Base-by-base conservation (phyloP, 2,888 invertebrate genomes). In the Barypeithes pellucidus region DNA sequence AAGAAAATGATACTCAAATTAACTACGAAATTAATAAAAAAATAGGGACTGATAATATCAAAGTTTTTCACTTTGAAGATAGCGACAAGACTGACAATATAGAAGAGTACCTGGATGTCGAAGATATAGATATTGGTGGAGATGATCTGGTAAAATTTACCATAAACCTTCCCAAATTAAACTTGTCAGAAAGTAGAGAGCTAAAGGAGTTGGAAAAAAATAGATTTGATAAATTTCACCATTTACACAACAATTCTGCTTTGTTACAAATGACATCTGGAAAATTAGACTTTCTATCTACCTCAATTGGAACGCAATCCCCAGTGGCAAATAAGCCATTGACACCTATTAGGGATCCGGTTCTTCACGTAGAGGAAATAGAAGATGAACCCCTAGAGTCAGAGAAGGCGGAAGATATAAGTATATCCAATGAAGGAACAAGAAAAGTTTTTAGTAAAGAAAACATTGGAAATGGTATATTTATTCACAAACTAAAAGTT, bases 401-500 rank as follows among this genome's bases (percentile, higher is more conserved):
- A 14, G 79, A 82, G n/a, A 82, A 82, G 75, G 79, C 80, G 11
- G 82, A 80, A 43, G 80, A 80, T 67, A 71, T 80, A 7, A 68
- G 60, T 7, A 77, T 83, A 8, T 76, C 79, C 0, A 80, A 81
- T 54, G 81, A 84, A 16, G 81, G 82, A 20, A 81, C 80, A 52
- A 82, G 82, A 61, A 84, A 84, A 67, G 65, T 84, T 5, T 82
- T 84, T 61, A 84, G 83, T 63, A 82, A 81, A 67, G 84, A 85
- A 62, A 86, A 85, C 67, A 84, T 88, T 0, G 89, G 89, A 75
- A 89, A 88, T 74, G 92, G 92, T 1, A 91, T 93, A 76, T 91
- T 92, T 75, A 92, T 93, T 70, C 91, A 92, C 77, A 89, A 88
- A 77, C 82, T 94, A 22, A 91, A 90, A 83, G 93, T 94, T 18